Conservation (phyloP, 2,888 invertebrate species). For the Trichacis sp. region DNA sequence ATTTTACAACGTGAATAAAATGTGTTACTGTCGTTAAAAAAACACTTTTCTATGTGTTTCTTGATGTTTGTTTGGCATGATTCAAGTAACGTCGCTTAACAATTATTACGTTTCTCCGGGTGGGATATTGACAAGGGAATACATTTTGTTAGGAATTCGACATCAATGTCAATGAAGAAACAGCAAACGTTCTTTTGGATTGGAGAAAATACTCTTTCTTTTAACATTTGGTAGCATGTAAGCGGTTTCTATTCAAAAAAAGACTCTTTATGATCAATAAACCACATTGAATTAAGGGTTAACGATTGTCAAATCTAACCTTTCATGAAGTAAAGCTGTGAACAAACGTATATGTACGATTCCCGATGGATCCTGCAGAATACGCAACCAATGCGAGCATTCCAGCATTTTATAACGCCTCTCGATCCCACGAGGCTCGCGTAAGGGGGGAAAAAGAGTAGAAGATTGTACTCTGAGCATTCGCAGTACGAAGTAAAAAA, state of each 20-base stretch:
- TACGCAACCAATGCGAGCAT: conserved; percentile 4
- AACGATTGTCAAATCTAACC: conserved; percentile 6
- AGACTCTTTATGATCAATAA: conserved; percentile 4
- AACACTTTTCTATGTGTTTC: too few relatives aligned
- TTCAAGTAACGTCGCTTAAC: too few relatives aligned
- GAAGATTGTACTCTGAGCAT: conserved; percentile 6
- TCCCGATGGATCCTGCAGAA: neutral
- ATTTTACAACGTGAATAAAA: too few relatives aligned
- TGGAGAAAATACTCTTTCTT: neutral
- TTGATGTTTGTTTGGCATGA: too few relatives aligned
- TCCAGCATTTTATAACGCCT: neutral
- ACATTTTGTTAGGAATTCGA: too few relatives aligned
- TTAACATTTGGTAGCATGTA: neutral
- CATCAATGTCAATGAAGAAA: too few relatives aligned
- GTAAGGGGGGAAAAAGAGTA: conserved; percentile 1
- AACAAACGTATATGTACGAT: conserved; percentile 8
- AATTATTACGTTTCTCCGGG: too few relatives aligned
- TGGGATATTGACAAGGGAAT: too few relatives aligned
- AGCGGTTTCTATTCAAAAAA: neutral
- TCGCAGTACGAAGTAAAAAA: neutral
- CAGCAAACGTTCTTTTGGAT: neutral
- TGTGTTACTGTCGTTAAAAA: too few relatives aligned
- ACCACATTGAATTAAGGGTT: conserved; percentile 2
- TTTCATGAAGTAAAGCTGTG: conserved; percentile 6
- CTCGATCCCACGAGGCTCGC: conserved; percentile 8